Percentiles rank a stretch among this genome's conserved stretches.
Conservation (phyloP, 2,797 vertebrate genomes). For the Triplophysa bombifrons region DNA sequence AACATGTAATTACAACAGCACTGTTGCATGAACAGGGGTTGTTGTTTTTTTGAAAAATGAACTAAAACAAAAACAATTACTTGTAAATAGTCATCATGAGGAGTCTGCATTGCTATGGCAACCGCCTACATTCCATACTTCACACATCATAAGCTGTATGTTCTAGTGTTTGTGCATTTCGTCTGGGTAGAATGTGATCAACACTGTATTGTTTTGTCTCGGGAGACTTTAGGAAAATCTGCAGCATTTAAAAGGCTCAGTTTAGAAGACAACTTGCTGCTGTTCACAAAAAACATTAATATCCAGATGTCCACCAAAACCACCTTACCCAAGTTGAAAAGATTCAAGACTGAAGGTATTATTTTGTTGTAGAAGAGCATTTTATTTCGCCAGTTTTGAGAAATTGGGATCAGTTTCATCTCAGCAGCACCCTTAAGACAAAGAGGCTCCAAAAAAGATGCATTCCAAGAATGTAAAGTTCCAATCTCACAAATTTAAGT, state of each 20-base stretch:
- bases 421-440: background rate
- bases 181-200: constrained; percentile 11
- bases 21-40: background rate
- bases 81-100: background rate
- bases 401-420: background rate
- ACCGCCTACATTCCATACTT: background rate
- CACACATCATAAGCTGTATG: constrained; percentile 1
- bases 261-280: constrained; percentile 15
- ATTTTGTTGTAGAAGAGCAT: background rate
- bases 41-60: background rate
- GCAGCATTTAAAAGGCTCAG: background rate
- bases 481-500: background rate
- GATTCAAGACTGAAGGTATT: background rate
- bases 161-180: constrained; percentile 5
- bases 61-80: background rate
- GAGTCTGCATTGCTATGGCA: constrained; percentile 16
- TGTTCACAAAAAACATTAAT: background rate
- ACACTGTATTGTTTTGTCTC: constrained; percentile 21
- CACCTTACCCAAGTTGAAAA: background rate
- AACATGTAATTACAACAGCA: background rate
- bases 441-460: background rate
- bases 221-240: constrained; percentile 3
- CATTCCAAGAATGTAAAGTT: background rate
- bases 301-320: background rate
- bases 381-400: background rate